These are phyloP conservation scores for Sapajus apella DNA, from an alignment of 2,113 vertebrate genomes.

Conservation along the genomic window DNA sequence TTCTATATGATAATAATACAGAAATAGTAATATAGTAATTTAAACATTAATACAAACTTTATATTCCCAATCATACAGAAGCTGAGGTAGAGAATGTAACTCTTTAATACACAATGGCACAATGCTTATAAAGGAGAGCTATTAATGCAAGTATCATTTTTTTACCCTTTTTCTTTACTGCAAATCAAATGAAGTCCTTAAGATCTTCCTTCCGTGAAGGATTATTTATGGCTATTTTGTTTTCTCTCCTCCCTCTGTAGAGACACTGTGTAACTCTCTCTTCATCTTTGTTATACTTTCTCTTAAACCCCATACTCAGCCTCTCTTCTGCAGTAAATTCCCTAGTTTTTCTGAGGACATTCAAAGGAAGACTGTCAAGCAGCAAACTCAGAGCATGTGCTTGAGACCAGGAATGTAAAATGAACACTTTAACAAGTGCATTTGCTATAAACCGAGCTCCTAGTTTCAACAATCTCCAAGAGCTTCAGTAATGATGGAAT, in stretches of 20 bases:
- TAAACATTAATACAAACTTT: not conserved
- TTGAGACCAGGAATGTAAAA: not conserved
- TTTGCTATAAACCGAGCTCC: not conserved
- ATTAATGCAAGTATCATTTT: not conserved
- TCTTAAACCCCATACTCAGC: not conserved
- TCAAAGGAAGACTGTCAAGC: rapidly evolving
- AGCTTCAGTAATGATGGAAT: not conserved
- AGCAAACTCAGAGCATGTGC: not conserved
- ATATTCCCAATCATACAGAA: not conserved
- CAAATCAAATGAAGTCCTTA: not conserved
- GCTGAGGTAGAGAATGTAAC: not conserved
- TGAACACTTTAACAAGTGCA: not conserved
- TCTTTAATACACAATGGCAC: too few species aligned
- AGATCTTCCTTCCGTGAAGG: not conserved
- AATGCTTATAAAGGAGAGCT: not conserved
- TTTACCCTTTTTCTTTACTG: not conserved
- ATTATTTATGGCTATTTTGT: not conserved
- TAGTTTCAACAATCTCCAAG: not conserved
- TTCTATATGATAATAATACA: not conserved
- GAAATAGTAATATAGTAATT: too few species aligned
- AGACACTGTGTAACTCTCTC: rapidly evolving
- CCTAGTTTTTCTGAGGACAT: not conserved
- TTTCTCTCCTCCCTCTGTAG: not conserved
- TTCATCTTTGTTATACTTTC: not conserved
- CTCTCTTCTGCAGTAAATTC: not conserved